Evolutionary conservation across 30 jellyfish, hydroid and myxozoan genomes (phyloP).

Genomic region (Rhopilema esculentum): DNA sequence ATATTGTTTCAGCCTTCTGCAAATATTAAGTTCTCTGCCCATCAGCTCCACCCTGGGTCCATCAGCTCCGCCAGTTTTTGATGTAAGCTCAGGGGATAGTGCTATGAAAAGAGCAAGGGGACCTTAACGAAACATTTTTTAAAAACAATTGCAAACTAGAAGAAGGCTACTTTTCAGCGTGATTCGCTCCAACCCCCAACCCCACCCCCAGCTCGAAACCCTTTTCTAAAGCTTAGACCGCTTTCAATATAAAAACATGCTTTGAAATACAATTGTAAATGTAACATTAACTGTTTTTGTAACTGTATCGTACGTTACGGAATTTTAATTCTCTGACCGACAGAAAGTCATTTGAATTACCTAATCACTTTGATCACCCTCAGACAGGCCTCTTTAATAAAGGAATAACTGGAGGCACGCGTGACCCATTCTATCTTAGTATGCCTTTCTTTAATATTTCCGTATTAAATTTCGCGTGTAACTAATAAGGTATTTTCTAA

Average conservation of each 20-base stretch:
- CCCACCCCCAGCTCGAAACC: neutral
- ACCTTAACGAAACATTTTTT: no score
- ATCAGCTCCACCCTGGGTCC: no score
- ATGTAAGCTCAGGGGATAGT: no score
- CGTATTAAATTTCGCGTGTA: neutral
- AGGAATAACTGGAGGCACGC: neutral
- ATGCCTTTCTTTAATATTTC: neutral
- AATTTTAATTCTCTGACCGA: neutral
- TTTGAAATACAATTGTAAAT: no score
- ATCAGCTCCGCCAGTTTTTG: no score
- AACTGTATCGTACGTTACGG: neutral
- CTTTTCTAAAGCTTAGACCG: no score
- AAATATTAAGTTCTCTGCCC: no score
- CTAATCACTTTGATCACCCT: neutral
- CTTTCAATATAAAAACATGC: no score
- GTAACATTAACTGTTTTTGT: neutral
- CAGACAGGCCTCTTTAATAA: neutral
- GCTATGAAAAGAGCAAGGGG: no score
- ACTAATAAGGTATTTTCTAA: neutral
- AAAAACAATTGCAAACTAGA: no score
- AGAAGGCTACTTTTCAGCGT: no score
- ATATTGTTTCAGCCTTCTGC: no score
- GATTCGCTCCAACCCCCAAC: neutral
- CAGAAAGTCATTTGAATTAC: neutral
- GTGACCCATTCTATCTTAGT: neutral